Evolutionary conservation across 2,113 vertebrate species (phyloP), one percentile per base, ranked within the genome.

Genomic region (Leptobrachium ailaonicum): DNA sequence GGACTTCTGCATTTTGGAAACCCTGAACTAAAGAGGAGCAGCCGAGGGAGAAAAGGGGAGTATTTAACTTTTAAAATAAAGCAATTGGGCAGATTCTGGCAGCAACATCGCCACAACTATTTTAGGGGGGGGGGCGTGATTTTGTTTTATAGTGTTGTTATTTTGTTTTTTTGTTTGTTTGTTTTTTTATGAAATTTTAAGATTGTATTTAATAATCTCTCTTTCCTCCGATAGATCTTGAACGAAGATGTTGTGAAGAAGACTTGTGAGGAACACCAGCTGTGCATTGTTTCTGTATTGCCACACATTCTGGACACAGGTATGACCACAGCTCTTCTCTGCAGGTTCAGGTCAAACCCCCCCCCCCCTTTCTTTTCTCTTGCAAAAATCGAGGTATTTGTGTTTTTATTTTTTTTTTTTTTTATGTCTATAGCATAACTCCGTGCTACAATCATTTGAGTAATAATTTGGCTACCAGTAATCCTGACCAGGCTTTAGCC

Each of bases 261-360:
- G 83, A 95, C 94, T 0, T 99, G 97, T 53, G 96, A 97, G 63
- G 95, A 95, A 77, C 95, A 94, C 77, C 96, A 98, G 91, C 88
- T 99, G 73, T 99, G 98, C 50, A 89, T 99, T 0, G 95, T 99
- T 71, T 93, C 89, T 2, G 94, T 98, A 64, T 87, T 99, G 85
- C 98, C 98, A 13, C 96, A 98, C 82, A 98, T 99, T 85, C 94
- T 98, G 14, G 97, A 99, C 82, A 98, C 97, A 40, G 98, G 98
- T 99, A 32, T 32, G 20, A 32, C 20, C 20, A 32, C 20, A 32
- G 20, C 20, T 32, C 20, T 32, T 0, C 20, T 32, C 20, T 32
- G 20, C 20, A 32, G 20, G 20, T 32, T 32, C 20, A 32, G 20
- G 20, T 32, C 20, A 1, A 32, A 32, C 20, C 20, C 20, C 20